Conservation (phyloP, 2,113 vertebrate genomes). For the Hemiprocne comata region DNA sequence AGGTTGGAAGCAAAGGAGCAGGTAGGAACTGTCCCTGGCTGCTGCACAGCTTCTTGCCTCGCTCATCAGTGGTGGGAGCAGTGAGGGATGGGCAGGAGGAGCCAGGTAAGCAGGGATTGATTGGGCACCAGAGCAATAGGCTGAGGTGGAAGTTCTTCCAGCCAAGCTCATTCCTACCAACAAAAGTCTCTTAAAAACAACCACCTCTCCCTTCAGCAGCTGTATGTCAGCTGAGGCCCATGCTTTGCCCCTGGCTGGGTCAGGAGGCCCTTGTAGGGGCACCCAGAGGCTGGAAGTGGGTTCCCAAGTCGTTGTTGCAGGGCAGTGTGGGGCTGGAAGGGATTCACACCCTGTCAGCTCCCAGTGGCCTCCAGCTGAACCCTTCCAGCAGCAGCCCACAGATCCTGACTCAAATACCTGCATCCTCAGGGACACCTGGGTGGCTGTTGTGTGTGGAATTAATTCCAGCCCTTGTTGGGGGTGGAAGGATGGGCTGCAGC, state of each 20-base stretch:
- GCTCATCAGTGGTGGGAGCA: fast-evolving
- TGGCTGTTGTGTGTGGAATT: background rate
- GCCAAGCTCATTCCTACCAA: background rate
- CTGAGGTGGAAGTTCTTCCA: background rate
- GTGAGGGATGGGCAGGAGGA: background rate
- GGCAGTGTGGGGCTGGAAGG: background rate
- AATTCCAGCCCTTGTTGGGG: background rate
- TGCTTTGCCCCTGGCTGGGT: background rate
- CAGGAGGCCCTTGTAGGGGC: fast-evolving
- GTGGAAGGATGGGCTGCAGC: background rate
- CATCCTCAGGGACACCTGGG: no score
- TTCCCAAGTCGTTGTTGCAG: background rate
- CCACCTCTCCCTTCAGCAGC: background rate
- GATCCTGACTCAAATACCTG: no score
- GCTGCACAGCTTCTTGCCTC: background rate
- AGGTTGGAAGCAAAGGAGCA: background rate
- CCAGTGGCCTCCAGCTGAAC: background rate
- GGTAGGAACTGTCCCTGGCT: background rate
- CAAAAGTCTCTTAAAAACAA: background rate
- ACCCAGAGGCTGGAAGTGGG: fast-evolving
- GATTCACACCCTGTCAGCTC: fast-evolving
- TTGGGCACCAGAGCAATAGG: fast-evolving
- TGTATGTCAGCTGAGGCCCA: background rate
- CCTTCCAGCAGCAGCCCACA: no score
- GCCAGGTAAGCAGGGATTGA: background rate